A percentile compares a stretch with the other conserved stretches of the same genome.
These are phyloP conservation scores for Chionoecetes opilio DNA, from an alignment of 1,140 invertebrate genomes.

Conservation along the genomic window DNA sequence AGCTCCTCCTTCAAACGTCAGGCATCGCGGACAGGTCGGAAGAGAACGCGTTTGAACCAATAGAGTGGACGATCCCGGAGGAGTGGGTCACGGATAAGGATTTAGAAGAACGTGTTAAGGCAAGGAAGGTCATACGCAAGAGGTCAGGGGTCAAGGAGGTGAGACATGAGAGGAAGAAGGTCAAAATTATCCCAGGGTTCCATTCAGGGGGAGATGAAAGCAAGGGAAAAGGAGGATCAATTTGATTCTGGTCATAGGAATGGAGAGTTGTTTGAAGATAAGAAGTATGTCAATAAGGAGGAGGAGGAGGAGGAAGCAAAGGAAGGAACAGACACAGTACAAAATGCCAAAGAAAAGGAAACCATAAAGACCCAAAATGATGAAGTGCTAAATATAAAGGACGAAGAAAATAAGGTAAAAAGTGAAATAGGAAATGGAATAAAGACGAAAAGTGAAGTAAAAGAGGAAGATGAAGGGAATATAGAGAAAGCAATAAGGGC, in stretches of 20 bases:
- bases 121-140: conserved; percentile 21
- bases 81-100: conserved; percentile 74
- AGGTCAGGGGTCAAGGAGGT: neutral
- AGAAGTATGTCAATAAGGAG: conserved; percentile 53
- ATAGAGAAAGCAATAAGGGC: neutral
- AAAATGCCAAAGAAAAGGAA: neutral
- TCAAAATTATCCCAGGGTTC: neutral
- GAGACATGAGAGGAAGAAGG: neutral
- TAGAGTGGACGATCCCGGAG: conserved; percentile 79
- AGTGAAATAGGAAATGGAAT: neutral
- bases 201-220: neutral
- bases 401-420: neutral
- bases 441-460: neutral
- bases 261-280: neutral
- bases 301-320: conserved; percentile 15
- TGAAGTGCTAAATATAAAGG: neutral
- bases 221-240: neutral
- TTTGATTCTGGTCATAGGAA: neutral
- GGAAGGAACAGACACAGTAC: neutral
- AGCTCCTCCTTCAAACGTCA: neutral
- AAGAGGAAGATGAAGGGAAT: neutral
- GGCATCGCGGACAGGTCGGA: neutral
- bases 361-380: neutral
- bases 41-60: conserved; percentile 66
- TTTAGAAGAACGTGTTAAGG: conserved; percentile 69